Conservation (phyloP, 2,888 invertebrate genomes). For the Notodonta dromedarius region DNA sequence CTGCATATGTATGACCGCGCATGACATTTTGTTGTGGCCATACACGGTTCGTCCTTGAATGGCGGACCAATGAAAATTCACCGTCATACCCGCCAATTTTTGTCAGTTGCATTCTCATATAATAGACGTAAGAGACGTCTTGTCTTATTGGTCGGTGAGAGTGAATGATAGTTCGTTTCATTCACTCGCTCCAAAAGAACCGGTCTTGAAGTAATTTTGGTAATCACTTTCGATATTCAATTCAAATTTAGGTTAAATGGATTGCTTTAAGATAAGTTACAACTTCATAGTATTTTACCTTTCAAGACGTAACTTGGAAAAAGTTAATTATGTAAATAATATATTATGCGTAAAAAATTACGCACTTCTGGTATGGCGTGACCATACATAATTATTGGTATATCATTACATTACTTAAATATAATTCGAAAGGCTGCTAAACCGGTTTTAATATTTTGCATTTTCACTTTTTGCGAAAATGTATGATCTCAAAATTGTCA, state of each 20-base stretch:
- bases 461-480: not conserved
- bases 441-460: not conserved
- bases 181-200: slow-evolving; percentile 26
- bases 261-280: not conserved
- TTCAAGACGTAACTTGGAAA: too few relatives aligned
- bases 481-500: not conserved
- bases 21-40: too few relatives aligned
- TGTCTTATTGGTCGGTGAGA: slow-evolving; percentile 14
- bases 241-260: slow-evolving; percentile 15
- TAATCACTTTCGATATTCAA: slow-evolving; percentile 35
- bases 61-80: too few relatives aligned
- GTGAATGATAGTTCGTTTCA: slow-evolving; percentile 26
- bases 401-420: not conserved
- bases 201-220: slow-evolving; percentile 29
- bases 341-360: not conserved
- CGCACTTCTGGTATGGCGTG: slow-evolving; percentile 1
- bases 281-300: not conserved
- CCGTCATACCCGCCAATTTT: too few relatives aligned
- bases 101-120: too few relatives aligned
- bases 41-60: too few relatives aligned
- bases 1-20: too few relatives aligned
- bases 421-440: slow-evolving; percentile 5
- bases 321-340: too few relatives aligned
- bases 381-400: not conserved
- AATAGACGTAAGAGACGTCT: too few relatives aligned